A percentile compares a stretch with the other conserved stretches of the same genome.
Conservation (phyloP, 1,140 invertebrate species). For the Nebria ingens region DNA sequence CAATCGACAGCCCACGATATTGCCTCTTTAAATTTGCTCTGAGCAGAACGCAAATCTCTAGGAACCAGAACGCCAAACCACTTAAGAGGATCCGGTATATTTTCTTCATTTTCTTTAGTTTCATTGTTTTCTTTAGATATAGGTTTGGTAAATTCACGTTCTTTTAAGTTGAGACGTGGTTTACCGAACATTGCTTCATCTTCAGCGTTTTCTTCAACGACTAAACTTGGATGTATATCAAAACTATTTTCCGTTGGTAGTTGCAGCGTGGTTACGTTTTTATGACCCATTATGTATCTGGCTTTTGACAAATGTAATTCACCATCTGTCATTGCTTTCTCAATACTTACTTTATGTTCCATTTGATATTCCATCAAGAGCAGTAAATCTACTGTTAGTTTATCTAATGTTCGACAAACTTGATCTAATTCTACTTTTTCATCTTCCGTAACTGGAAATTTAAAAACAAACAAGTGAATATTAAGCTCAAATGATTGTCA, state of each 20-base stretch:
- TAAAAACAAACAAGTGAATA: no score
- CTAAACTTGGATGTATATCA: slow-evolving; percentile 33
- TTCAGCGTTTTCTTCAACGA: not conserved
- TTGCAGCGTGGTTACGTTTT: slow-evolving; percentile 49
- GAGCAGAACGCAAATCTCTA: slow-evolving; percentile 53
- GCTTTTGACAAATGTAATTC: slow-evolving; percentile 58
- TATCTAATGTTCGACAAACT: slow-evolving; percentile 47
- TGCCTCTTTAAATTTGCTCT: slow-evolving; percentile 52
- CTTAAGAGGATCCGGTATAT: slow-evolving; percentile 49
- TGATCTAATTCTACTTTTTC: slow-evolving; percentile 21
- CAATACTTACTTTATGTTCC: slow-evolving; percentile 47
- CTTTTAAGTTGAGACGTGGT: slow-evolving; percentile 3
- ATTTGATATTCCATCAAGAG: slow-evolving; percentile 60
- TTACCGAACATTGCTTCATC: not conserved
- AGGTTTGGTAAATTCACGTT: slow-evolving; percentile 10
- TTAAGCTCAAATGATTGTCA: no score
- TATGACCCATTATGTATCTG: slow-evolving; percentile 60
- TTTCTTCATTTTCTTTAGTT: slow-evolving; percentile 26
- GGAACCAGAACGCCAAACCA: slow-evolving; percentile 70
- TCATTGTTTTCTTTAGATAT: slow-evolving; percentile 34
- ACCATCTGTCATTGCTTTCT: slow-evolving; percentile 49
- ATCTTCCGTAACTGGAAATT: no score
- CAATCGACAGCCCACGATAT: slow-evolving; percentile 49
- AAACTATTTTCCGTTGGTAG: slow-evolving; percentile 49
- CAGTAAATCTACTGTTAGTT: slow-evolving; percentile 47